Evolutionary conservation across 2,888 invertebrate genomes (phyloP).

Genomic region (Drosophila greeni): DNA sequence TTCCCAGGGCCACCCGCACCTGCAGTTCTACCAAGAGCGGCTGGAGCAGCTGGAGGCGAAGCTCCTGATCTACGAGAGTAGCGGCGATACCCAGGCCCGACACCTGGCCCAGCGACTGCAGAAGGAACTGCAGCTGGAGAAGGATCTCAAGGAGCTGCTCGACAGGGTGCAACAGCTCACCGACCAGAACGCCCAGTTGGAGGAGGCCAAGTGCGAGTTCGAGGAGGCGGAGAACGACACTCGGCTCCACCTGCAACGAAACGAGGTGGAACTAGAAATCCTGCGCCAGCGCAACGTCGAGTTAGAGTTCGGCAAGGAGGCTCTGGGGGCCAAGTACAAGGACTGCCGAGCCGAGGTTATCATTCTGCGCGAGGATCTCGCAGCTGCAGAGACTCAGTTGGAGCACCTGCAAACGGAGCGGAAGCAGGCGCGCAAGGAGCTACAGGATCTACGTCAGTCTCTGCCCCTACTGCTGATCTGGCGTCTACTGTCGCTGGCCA

Average conservation of each 20-base stretch:
- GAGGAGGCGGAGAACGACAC: constrained; percentile 88
- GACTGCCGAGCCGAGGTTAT: constrained; percentile 77
- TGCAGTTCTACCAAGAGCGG: constrained; percentile 84
- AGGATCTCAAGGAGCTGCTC: constrained; percentile 79
- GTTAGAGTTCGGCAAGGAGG: constrained; percentile 82
- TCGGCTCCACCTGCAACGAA: constrained; percentile 79
- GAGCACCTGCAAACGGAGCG: constrained; percentile 76
- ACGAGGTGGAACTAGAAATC: constrained; percentile 83
- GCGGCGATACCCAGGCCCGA: constrained; percentile 82
- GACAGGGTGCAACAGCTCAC: constrained; percentile 81
- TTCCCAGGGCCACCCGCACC: constrained; percentile 82
- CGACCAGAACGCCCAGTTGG: constrained; percentile 83
- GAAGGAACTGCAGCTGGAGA: constrained; percentile 81
- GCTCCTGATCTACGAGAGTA: constrained; percentile 84
- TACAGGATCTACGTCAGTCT: constrained; percentile 68
- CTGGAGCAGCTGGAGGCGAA: constrained; percentile 83
- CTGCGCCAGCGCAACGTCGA: constrained; percentile 79
- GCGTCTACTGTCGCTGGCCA: constrained; percentile 49
- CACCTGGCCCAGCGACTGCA: constrained; percentile 83
- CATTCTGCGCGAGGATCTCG: constrained; percentile 75
- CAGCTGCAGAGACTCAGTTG: constrained; percentile 75
- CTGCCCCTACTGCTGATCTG: constrained; percentile 71
- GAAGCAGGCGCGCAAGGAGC: constrained; percentile 74
- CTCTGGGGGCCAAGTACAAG: constrained; percentile 81
- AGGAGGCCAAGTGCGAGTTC: constrained; percentile 86